Percentiles rank a stretch among this genome's conserved stretches.
Conservation (phyloP, 2,797 vertebrate genomes). For the Phrynocephalus vlangalii region DNA sequence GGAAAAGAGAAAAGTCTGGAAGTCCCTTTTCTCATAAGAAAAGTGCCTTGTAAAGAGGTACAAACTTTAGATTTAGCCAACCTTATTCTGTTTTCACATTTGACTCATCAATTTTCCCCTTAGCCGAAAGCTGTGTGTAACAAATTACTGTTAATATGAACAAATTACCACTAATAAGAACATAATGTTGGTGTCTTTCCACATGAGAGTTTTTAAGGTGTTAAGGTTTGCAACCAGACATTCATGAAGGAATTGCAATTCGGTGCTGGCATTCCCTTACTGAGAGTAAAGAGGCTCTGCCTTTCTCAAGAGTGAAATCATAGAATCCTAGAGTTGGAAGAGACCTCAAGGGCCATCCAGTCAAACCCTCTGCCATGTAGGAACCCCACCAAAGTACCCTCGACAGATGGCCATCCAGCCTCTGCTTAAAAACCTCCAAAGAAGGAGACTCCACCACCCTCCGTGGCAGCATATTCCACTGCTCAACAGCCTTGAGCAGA, state of each 20-base stretch:
- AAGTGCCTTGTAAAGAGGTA: neutral
- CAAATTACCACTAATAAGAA: neutral
- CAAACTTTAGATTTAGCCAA: neutral
- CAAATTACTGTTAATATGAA: no score
- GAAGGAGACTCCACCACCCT: no score
- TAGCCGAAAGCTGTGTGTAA: neutral
- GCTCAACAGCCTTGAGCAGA: no score
- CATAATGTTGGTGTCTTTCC: neutral
- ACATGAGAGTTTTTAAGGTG: neutral
- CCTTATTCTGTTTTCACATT: neutral
- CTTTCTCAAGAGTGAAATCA: neutral
- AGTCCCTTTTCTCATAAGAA: neutral
- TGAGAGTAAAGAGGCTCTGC: neutral
- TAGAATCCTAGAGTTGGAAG: no score
- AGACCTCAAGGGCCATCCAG: no score
- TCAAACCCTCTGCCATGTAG: no score
- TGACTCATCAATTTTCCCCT: neutral
- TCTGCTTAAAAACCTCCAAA: no score
- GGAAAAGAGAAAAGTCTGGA: neutral
- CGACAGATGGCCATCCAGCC: no score
- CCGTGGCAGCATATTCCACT: no score
- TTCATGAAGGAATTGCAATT: no score
- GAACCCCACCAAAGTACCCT: no score
- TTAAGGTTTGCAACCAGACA: no score
- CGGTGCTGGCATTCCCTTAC: neutral